These are phyloP conservation scores for Melospiza georgiana DNA, from an alignment of 2,113 vertebrate species.

Conservation along the genomic window DNA sequence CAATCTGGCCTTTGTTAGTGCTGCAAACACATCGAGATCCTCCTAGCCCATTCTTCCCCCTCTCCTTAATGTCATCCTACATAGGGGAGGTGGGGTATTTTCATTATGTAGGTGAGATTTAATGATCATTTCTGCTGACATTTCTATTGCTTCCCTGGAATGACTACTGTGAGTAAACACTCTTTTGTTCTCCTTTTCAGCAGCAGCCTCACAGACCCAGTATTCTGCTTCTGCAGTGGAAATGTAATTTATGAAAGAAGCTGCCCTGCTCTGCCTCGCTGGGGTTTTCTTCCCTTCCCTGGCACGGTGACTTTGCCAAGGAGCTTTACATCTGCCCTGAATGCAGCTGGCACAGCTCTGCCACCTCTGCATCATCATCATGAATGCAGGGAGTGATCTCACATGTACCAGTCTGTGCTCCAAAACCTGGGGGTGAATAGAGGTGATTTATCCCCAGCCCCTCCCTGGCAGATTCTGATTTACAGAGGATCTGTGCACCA, in stretches of 20 bases:
- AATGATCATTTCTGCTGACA: constrained; percentile 33
- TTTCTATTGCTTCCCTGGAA: constrained; percentile 14
- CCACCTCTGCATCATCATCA: neutral
- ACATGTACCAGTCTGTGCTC: neutral
- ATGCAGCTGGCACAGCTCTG: constrained; percentile 42
- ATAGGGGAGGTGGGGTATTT: neutral
- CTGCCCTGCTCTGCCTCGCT: neutral
- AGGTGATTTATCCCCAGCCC: constrained; percentile 51
- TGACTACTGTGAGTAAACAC: constrained; percentile 25
- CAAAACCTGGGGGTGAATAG: constrained; percentile 12
- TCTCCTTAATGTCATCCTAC: neutral
- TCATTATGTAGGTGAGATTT: constrained; percentile 33
- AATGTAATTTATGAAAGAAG: constrained; percentile 9
- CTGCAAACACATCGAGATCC: neutral
- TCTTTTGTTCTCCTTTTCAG: constrained; percentile 48
- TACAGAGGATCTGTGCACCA: neutral
- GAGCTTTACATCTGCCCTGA: constrained; percentile 7
- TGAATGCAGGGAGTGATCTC: constrained; percentile 38
- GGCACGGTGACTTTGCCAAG: constrained; percentile 31
- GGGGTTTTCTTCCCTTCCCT: neutral
- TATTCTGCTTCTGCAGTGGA: neutral
- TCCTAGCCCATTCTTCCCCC: neutral
- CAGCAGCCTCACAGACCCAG: neutral
- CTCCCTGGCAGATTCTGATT: neutral
- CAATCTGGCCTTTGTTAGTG: neutral